A percentile compares a stretch with the other conserved stretches of the same genome.
These are phyloP conservation scores for Pseudotriccus pelzelni DNA, from an alignment of 2,797 vertebrate genomes.

Conservation along the genomic window DNA sequence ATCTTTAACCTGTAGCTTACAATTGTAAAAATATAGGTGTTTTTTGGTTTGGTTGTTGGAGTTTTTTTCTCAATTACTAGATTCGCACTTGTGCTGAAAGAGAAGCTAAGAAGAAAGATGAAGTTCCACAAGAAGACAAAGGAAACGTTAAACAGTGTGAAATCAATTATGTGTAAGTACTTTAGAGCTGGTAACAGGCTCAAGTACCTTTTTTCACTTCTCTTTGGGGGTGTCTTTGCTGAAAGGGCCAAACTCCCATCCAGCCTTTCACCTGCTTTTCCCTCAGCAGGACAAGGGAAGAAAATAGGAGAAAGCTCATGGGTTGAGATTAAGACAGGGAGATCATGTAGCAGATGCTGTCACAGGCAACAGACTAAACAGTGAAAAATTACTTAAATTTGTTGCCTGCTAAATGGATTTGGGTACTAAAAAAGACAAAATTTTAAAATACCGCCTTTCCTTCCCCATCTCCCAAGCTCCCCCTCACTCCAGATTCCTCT, in stretches of 20 bases:
- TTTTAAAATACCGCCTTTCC: neutral
- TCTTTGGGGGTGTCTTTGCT: neutral
- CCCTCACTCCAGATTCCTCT: neutral
- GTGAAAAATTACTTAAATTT: neutral
- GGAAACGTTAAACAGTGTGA: conserved; percentile 96
- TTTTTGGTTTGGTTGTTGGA: neutral
- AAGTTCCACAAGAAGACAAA: conserved; percentile 93
- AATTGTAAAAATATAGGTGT: neutral
- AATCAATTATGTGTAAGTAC: conserved; percentile 95
- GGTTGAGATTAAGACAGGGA: neutral
- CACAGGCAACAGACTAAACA: neutral
- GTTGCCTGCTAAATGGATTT: neutral
- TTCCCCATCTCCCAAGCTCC: neutral
- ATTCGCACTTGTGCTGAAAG: conserved; percentile 88
- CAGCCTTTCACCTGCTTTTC: neutral
- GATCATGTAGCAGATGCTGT: neutral
- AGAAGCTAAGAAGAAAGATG: conserved; percentile 88
- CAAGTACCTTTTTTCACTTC: neutral
- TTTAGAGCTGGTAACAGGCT: neutral
- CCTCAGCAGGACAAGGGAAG: neutral
- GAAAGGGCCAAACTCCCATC: neutral
- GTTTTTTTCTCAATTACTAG: conserved; percentile 66
- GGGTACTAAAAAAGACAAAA: neutral
- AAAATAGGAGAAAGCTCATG: neutral
- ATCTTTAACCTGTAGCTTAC: neutral